Evolutionary conservation across 2,888 invertebrate genomes (phyloP), one percentile per base, ranked within the genome.

Genomic region (Ophraella communa): DNA sequence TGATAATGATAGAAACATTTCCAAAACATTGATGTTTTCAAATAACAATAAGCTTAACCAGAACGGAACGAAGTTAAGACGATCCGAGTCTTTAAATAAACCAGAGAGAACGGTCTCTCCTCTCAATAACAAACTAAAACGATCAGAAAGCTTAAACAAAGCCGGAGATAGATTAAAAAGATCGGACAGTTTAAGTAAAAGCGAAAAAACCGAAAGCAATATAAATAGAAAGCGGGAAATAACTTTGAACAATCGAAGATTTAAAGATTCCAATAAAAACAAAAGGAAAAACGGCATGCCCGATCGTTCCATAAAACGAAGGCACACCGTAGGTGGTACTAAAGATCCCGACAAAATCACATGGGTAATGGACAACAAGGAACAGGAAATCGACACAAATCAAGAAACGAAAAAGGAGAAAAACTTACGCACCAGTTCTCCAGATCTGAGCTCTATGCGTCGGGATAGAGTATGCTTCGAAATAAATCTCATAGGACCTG

Each of bases 281-380:
- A 91, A 91, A 81, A 83, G 91, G 71, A 91, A 91, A 82, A 91
- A 90, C 80, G 91, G 91, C 66, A 89, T 88, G 89, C 90, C 89
- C n/a, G 91, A 91, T 81, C 84, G 91, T 71, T 92, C 92, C 68
- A 93, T 94, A 76, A 94, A 94, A 82, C 87, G 96, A 45, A 86
- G 96, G 24, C 95, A 96, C 83, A 96, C 96, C 0, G 95, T 96
- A 7, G 95, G 95, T 67, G 95, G 96, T 59, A 93, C 93, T n/a
- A 93, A 94, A 82, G 95, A 95, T 83, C 92, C 89, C 18, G 89
- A 89, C 72, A 88, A 89, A 69, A 83, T 88, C 18, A 85, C 85
- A 47, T 86, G 86, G 85, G 64, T 75, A 21, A 70, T 74, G 65
- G 86, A 87, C 67, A 86, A 85, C 69, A 83, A 85, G 66, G 73